Conservation (phyloP, 2,113 vertebrate genomes). For the Zeus faber region DNA sequence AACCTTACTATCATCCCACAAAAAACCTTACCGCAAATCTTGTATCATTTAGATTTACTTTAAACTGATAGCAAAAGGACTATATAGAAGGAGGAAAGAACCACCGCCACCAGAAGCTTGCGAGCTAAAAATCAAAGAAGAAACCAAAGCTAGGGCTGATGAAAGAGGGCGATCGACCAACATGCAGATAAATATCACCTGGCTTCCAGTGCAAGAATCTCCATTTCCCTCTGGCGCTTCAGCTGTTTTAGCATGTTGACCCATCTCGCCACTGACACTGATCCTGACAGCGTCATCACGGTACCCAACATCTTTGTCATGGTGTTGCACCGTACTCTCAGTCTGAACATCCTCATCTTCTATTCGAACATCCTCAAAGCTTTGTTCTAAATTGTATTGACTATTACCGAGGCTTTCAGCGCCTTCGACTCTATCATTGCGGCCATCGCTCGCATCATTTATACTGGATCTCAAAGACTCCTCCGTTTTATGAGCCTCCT, state of each 20-base stretch:
- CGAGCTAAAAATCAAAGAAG: conserved; percentile 11
- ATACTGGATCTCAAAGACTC: conserved; percentile 43
- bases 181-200: conserved; percentile 52
- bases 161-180: conserved; percentile 18
- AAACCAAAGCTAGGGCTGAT: no score
- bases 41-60: no score
- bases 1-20: no score
- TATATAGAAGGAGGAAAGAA: conserved; percentile 5
- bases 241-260: conserved; percentile 23
- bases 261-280: conserved; percentile 37
- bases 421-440: conserved; percentile 24
- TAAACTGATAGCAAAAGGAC: no score
- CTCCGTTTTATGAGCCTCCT: conserved; percentile 47
- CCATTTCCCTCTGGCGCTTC: conserved; percentile 43
- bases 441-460: conserved; percentile 33
- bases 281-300: neutral
- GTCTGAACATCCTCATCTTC: conserved; percentile 21
- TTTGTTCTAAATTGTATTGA: conserved; percentile 25
- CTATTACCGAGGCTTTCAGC: conserved; percentile 47
- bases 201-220: conserved; percentile 38
- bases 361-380: conserved; percentile 18
- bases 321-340: neutral
- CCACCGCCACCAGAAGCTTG: conserved; percentile 9
- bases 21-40: no score
- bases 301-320: conserved; percentile 8